These are phyloP conservation scores for Xylota sylvarum DNA, from an alignment of 2,888 invertebrate genomes.

Conservation along the genomic window DNA sequence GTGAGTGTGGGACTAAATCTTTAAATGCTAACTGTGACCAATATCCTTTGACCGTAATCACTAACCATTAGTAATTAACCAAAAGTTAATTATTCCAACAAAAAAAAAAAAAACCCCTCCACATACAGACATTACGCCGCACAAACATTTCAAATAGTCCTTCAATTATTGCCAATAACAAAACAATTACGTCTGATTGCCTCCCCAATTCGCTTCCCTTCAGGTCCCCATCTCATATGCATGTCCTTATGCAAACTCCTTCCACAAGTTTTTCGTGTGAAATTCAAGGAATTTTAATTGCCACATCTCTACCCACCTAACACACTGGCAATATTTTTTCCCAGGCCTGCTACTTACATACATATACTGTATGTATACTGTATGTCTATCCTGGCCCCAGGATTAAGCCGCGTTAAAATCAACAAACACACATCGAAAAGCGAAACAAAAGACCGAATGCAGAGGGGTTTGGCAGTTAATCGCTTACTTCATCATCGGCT, in stretches of 20 bases:
- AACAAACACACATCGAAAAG: slow-evolving; percentile 60
- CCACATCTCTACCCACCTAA: slow-evolving; percentile 30
- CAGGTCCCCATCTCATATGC: neutral
- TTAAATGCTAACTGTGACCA: too few species aligned
- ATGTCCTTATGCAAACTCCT: slow-evolving; percentile 7
- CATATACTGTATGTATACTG: neutral
- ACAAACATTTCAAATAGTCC: slow-evolving; percentile 53
- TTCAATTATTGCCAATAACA: slow-evolving; percentile 69
- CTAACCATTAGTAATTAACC: too few species aligned
- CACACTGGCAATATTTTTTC: slow-evolving; percentile 37
- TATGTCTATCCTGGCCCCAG: slow-evolving; percentile 10
- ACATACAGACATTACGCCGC: neutral
- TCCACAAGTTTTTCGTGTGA: slow-evolving; percentile 10
- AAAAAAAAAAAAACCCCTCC: too few species aligned
- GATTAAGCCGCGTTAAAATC: slow-evolving; percentile 69
- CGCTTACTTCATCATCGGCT: slow-evolving; percentile 68
- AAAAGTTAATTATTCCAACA: too few species aligned
- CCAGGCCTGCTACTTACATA: neutral
- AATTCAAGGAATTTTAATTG: slow-evolving; percentile 64
- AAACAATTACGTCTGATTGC: slow-evolving; percentile 68
- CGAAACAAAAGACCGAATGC: slow-evolving; percentile 48
- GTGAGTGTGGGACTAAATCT: too few species aligned
- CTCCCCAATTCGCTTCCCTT: slow-evolving; percentile 35
- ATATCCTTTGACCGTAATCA: too few species aligned
- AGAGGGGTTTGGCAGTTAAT: slow-evolving; percentile 67